Conservation (phyloP, 2,888 invertebrate species). For the Drosophila mimetica region DNA sequence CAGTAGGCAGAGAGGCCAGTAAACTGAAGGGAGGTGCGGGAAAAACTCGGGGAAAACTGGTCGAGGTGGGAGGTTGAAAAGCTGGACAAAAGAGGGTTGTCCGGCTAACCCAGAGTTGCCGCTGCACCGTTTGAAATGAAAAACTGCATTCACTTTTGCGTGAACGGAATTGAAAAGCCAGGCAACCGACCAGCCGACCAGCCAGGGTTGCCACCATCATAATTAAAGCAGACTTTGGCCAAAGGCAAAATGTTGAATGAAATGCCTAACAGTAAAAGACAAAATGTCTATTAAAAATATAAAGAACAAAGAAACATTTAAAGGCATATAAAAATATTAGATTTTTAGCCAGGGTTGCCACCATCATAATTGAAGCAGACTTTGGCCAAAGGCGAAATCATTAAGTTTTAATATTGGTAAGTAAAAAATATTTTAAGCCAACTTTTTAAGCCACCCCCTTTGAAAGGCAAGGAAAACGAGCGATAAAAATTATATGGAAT, state of each 20-base stretch:
- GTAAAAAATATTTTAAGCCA: no score
- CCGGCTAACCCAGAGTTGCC: conserved; percentile 23
- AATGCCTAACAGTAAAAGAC: background rate
- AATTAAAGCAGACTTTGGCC: conserved; percentile 27
- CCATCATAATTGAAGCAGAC: no score
- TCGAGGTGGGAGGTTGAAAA: no score
- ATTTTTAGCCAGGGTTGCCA: no score
- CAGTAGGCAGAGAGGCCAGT: conserved; percentile 19
- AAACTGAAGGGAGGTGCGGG: background rate
- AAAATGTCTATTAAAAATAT: background rate
- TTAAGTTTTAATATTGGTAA: no score
- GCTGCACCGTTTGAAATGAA: conserved; percentile 46
- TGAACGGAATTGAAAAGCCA: conserved; percentile 66
- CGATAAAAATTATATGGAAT: conserved; percentile 2
- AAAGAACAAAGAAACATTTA: background rate
- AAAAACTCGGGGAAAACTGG: background rate
- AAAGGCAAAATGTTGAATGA: conserved; percentile 6
- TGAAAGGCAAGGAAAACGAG: background rate
- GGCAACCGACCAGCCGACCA: conserved; percentile 9
- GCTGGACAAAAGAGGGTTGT: background rate
- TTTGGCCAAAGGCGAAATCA: no score
- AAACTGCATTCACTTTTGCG: conserved; percentile 50
- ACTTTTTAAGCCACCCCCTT: background rate
- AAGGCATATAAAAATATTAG: no score
- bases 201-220: conserved; percentile 34